phyloP scores from a whole-genome alignment of 2,888 invertebrate species.

The Lomographa bimaculata region DNA sequence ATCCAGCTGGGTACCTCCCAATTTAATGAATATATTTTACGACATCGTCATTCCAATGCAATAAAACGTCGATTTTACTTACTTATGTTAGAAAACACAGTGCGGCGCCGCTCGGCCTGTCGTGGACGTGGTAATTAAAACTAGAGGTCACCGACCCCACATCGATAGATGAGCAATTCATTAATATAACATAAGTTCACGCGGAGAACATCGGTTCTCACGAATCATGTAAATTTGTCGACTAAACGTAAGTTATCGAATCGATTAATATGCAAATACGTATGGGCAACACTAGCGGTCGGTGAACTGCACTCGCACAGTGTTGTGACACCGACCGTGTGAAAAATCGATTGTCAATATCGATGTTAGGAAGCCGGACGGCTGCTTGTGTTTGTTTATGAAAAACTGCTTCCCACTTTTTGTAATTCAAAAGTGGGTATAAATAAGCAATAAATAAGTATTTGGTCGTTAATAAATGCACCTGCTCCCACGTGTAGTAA shows the following conservation, averaged over 20 bases:
- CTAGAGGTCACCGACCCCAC: conserved; percentile 63
- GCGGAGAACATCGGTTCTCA: conserved; percentile 78
- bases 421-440: conserved; percentile 10
- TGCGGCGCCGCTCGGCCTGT: conserved; percentile 42
- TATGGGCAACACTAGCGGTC: conserved; percentile 79
- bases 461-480: conserved; percentile 4
- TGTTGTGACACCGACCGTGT: conserved; percentile 92
- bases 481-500: not conserved
- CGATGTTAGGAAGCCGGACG: conserved; percentile 13
- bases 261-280: conserved; percentile 82
- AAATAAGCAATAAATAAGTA: conserved; percentile 14
- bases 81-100: conserved; percentile 21
- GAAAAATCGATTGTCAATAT: conserved; percentile 80
- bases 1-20: conserved; percentile 37
- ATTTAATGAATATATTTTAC: conserved; percentile 39
- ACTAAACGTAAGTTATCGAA: conserved; percentile 81
- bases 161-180: conserved; percentile 73
- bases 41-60: conserved; percentile 34
- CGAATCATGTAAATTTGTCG: conserved; percentile 83
- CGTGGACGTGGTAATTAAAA: conserved; percentile 63
- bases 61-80: conserved; percentile 45
- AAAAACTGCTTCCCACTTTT: conserved; percentile 19
- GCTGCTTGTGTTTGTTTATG: conserved; percentile 7
- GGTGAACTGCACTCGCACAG: conserved; percentile 71
- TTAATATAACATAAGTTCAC: conserved; percentile 83